Evolutionary conservation across 2,113 vertebrate species (phyloP).

Genomic region (Barbus barbus): DNA sequence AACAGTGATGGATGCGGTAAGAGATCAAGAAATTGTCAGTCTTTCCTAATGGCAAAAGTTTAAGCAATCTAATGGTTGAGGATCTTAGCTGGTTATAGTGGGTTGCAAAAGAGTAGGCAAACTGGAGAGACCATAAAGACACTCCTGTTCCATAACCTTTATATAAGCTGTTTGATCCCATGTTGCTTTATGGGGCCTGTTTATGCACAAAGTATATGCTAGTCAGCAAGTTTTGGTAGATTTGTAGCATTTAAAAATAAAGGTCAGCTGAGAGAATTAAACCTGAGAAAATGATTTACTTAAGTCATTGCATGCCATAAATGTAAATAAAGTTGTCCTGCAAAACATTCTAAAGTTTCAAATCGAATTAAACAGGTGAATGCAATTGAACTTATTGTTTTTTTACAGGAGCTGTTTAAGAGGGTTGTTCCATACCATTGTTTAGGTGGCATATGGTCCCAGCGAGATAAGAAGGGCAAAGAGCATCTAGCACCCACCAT

Average conservation of each 20-base stretch:
- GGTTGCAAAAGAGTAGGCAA: no score
- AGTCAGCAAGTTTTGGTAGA: not conserved
- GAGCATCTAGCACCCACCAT: slow-evolving; percentile 95
- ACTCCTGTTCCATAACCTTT: not conserved
- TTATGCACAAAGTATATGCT: not conserved
- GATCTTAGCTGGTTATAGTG: no score
- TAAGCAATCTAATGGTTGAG: no score
- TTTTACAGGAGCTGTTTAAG: slow-evolving; percentile 91
- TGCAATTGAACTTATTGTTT: not conserved
- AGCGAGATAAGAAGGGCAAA: slow-evolving; percentile 97
- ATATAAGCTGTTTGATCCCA: not conserved
- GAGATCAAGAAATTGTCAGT: slow-evolving; percentile 47
- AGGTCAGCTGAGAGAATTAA: not conserved
- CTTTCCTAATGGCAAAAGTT: no score
- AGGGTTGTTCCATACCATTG: slow-evolving; percentile 98
- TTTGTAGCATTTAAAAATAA: not conserved
- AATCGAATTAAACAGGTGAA: not conserved
- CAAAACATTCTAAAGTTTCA: not conserved
- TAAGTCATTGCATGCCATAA: not conserved
- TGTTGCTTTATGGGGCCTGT: not conserved
- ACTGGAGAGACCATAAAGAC: no score
- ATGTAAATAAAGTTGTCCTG: not conserved
- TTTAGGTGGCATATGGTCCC: slow-evolving; percentile 96
- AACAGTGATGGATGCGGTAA: slow-evolving; percentile 96
- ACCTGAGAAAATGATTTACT: not conserved